Evolutionary conservation across 2,888 invertebrate species (phyloP), one percentile per base, ranked within the genome.

Genomic region (Leptothorax acervorum): DNA sequence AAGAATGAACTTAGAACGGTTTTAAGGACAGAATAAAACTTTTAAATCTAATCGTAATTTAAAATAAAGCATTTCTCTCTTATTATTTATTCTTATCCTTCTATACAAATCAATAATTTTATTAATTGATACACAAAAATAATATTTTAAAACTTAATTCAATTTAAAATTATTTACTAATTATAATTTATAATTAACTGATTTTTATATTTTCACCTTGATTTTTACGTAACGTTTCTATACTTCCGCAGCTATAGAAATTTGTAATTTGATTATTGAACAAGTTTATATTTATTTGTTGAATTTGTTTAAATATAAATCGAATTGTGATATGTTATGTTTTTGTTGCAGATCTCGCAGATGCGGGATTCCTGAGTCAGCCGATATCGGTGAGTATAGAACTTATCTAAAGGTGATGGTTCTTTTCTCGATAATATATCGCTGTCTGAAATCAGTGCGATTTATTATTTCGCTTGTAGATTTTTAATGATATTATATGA

Each of bases 341-440:
- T 63, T 63, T 63, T 63, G n/a, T 63, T 35, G 5, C 39, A 63
- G 39, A 63, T 63, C 12, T 63, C 3, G 60, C 60, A 60, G 6
- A 63, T 35, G 6, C 62, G 3, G 3, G 18, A 62, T 18, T 60
- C 31, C 6, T 60, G 15, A 42, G 18, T n/a, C 39, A n/a, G n/a
- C 23, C 3, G 6, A 9, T 35, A 12, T 62, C 15, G 62, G 42
- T 42, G 6, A 65, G 42, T 23, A 23, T 48, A 31, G 35, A 18
- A 48, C n/a, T 4, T 18, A 23, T 23, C 23, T 23, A 18, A 45
- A 68, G 18, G 18, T 68, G 18, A 28, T 31, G 23, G 31, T 31
- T 68, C 28, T 68, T 31, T 68, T 31, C n/a, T 8, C 2, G 1
- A 15, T 11, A 0, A 45, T 66, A 23, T 23, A 66, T 15, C 2